A percentile compares a stretch with the other conserved stretches of the same genome.
These are phyloP conservation scores for Melanotaenia duboulayi DNA, from an alignment of 2,113 vertebrate genomes.

Conservation along the genomic window DNA sequence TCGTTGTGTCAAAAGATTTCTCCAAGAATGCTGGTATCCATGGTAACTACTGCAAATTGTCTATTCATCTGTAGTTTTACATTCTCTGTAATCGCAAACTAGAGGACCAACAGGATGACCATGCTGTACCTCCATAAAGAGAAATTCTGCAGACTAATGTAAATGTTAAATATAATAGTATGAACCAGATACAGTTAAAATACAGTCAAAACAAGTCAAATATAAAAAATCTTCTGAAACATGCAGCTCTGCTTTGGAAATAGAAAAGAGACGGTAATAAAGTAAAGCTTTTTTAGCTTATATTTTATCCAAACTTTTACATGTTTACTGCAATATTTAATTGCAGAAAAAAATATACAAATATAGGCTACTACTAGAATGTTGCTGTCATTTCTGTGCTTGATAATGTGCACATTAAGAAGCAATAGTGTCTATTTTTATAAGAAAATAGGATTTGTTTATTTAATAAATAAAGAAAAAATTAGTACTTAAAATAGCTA, in stretches of 20 bases:
- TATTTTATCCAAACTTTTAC: neutral
- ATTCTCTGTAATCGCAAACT: slow-evolving; percentile 47
- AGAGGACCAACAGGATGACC: slow-evolving; percentile 23
- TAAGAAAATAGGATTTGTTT: too few species aligned
- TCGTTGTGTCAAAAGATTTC: slow-evolving; percentile 6
- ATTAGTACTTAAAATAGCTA: neutral
- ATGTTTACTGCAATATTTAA: neutral
- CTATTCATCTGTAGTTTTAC: slow-evolving; percentile 35
- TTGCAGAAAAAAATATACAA: neutral
- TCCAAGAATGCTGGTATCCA: slow-evolving; percentile 64
- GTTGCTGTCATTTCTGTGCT: neutral
- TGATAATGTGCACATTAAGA: neutral
- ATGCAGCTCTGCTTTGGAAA: neutral
- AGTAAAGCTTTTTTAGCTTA: neutral
- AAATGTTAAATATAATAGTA: neutral
- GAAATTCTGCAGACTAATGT: slow-evolving; percentile 11
- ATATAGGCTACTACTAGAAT: neutral
- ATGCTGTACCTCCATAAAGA: slow-evolving; percentile 7
- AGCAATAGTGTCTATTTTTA: neutral
- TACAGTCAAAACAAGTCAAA: neutral
- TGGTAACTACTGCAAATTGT: slow-evolving; percentile 71
- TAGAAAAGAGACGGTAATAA: neutral
- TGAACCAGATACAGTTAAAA: neutral
- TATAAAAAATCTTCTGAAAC: neutral
- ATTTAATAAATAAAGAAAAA: too few species aligned